A percentile compares a stretch with the other conserved stretches of the same genome.
Conservation (phyloP, 2,888 invertebrate species). For the Lydus trimaculatus region DNA sequence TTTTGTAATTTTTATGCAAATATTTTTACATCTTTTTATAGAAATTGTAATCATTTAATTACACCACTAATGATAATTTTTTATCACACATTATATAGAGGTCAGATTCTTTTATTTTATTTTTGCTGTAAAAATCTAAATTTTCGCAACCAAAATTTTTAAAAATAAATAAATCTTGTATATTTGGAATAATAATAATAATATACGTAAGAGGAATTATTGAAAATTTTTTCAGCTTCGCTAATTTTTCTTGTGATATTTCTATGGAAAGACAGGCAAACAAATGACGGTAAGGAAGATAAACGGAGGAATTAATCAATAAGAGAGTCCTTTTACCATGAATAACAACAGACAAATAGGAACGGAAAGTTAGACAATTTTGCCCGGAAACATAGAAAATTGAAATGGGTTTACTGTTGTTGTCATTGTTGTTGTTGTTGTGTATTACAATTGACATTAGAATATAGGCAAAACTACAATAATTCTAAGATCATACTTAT, state of each 20-base stretch:
- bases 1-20: background rate
- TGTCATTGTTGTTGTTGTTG: conserved; percentile 3
- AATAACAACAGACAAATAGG: conserved; percentile 7
- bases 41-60: background rate
- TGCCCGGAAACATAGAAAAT: background rate
- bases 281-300: conserved; percentile 8
- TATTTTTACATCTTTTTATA: background rate
- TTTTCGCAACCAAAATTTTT: too few relatives aligned
- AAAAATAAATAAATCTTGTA: too few relatives aligned
- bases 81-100: background rate
- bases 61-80: background rate
- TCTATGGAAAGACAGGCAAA: background rate
- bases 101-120: background rate
- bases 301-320: conserved; percentile 8
- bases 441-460: background rate
- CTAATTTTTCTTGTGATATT: background rate
- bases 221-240: background rate
- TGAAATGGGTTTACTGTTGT: background rate
- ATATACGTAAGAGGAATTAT: too few relatives aligned
- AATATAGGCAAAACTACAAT: background rate
- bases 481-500: background rate
- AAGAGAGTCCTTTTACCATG: conserved; percentile 5
- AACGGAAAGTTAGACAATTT: conserved; percentile 9
- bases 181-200: too few relatives aligned
- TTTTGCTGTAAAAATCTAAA: background rate